Base-by-base conservation (phyloP, 1,140 invertebrate species). In the Dryas iulia region DNA sequence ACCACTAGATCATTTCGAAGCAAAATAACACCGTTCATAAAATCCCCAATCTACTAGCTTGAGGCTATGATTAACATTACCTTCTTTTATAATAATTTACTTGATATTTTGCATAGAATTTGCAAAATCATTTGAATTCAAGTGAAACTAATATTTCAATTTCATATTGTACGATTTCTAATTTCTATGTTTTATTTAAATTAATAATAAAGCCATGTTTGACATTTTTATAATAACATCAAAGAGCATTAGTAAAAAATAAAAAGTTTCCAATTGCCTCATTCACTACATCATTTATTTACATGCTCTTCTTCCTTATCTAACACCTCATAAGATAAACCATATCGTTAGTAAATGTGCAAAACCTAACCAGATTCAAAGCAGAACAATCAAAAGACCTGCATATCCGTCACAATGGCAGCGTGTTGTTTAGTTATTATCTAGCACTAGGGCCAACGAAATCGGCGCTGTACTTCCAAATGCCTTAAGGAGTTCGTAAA, bases 401-500 rank as follows among this genome's bases (percentile, higher is more conserved):
- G 59, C 73, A 69, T 74, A 80, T 78, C 74, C 76, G 73, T 80
- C 74, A 78, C 70, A 70, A 65, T 78, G 76, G 76, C 78, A 80
- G 76, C 76, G 64, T 76, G 76, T 78, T 72, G 78, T 79, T 77
- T 77, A 66, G 73, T 61, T 78, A 80, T 80, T 80, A 80, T 71
- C 70, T 59, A 56, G 60, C 39, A 21, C 70, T 71, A 67, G 72
- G 68, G 69, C 73, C 72, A 69, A 76, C 76, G 11, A 72, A 75
- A 79, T 76, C 75, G 60, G 39, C 65, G 74, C 56, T 67, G 74
- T 70, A 74, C 78, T 81, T 78, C 81, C 78, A 82, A 85, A 82
- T 79, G 85, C 83, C 86, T 87, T 81, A 81, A 89, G 86, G 82
- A 87, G 78, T 84, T 82, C 76, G 85, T 84, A 90, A 90, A 89